Evolutionary conservation across 2,888 invertebrate species (phyloP), one percentile per base, ranked within the genome.

Genomic region (Drosophila mimetica): DNA sequence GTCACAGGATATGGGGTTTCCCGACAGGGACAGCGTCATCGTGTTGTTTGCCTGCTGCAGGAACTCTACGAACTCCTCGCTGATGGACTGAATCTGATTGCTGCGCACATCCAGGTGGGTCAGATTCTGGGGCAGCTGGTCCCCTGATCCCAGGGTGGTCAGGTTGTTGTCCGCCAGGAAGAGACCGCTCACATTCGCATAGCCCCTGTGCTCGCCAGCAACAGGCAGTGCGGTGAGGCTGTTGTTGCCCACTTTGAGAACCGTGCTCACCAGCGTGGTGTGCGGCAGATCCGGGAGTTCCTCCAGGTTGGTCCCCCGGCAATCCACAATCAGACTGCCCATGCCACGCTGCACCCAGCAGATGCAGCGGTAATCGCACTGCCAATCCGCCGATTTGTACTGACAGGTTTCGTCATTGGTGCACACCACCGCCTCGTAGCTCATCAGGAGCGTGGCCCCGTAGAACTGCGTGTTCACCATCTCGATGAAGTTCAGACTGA

Each of bases 1-100:
- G 79, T 93, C 93, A 86, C 96, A 96, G 13, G 86, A 88, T 92
- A 95, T 93, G 0, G 94, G 94, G 88, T 96, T 96, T 14, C 92
- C 91, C 7, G 93, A 91, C 36, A 95, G 89, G 81, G 93, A 93
- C 20, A 94, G 74, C 36, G 88, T 89, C 59, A 90, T 91, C n/a
- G 94, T 89, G 1, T 93, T 91, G 20, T 91, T 89, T 0, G 90
- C 90, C 42, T 92, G 89, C 16, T 84, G 87, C 13, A 94, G 76
- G n/a, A 89, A 83, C 6, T 55, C 59, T 4, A 93, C 78, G 1
- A 92, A 89, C 1, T 87, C 85, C 14, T 84, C 86, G 89, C 92
- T 92, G 63, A 94, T 67, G 32, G 80, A 84, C 0, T 90, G 91
- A 1, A 95, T 79, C 50, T 92, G 91, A 84, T 95, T 95, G 53